Evolutionary conservation across 2,888 invertebrate genomes (phyloP).

Genomic region (Clanis bilineata): DNA sequence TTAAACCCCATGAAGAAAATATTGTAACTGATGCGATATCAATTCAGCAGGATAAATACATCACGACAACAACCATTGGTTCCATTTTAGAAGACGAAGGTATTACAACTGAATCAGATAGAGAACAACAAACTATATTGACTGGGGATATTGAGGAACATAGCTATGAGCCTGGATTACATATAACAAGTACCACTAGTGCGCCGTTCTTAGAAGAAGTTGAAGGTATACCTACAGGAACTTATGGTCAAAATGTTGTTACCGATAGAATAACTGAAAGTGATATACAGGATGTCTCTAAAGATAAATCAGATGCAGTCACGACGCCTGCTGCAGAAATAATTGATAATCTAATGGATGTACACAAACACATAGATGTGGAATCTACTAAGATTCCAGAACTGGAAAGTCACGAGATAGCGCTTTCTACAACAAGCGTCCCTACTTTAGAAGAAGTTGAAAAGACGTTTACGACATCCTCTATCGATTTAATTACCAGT

Average conservation of each 20-base stretch:
- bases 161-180: background rate
- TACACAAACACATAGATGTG: background rate
- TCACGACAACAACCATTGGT: conserved; percentile 20
- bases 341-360: background rate
- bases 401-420: background rate
- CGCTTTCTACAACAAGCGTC: conserved; percentile 18
- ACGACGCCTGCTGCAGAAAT: background rate
- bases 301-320: conserved; percentile 3
- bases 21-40: conserved; percentile 17
- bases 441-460: conserved; percentile 10
- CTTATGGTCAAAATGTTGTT: conserved; percentile 30
- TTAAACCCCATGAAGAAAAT: conserved; percentile 18
- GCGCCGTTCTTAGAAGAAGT: conserved; percentile 34
- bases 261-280: conserved; percentile 28
- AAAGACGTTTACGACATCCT: background rate
- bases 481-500: background rate
- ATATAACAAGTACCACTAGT: conserved; percentile 24
- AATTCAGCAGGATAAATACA: conserved; percentile 17
- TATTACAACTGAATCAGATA: conserved; percentile 27
- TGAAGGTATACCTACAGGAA: conserved; percentile 30
- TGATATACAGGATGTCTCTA: conserved; percentile 23
- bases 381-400: background rate
- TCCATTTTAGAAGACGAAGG: conserved; percentile 21
- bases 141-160: conserved; percentile 5
- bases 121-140: conserved; percentile 4